These are phyloP conservation scores for Macrosiphum euphorbiae DNA, from an alignment of 2,888 invertebrate genomes.

Conservation along the genomic window DNA sequence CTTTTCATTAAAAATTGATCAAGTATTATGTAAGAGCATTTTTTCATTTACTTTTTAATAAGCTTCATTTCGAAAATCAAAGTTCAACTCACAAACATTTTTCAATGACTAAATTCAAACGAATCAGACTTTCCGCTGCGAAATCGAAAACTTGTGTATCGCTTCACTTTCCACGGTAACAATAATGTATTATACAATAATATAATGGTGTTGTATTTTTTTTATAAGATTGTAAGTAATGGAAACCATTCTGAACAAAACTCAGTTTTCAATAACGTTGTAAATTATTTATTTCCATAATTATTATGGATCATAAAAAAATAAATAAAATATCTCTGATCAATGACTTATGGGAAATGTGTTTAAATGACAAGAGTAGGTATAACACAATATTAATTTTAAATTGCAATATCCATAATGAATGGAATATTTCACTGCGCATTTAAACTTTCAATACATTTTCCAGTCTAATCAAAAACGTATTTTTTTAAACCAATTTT, in stretches of 20 bases:
- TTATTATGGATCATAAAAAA: neutral
- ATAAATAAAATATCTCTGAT: neutral
- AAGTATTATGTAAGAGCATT: neutral
- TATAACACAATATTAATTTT: neutral
- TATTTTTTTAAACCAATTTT: neutral
- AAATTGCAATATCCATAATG: neutral
- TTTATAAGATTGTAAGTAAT: neutral
- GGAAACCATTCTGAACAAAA: neutral
- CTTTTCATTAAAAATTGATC: neutral
- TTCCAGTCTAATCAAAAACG: neutral
- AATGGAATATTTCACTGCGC: neutral
- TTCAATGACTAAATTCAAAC: neutral
- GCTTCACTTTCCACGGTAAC: neutral
- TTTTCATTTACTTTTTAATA: neutral
- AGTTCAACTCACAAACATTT: neutral
- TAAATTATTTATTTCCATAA: neutral
- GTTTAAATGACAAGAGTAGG: neutral
- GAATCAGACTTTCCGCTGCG: neutral
- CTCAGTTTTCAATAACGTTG: neutral
- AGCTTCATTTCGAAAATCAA: neutral
- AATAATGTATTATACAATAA: neutral
- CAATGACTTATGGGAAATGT: neutral
- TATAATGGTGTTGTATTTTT: neutral
- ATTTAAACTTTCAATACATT: neutral
- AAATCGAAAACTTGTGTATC: neutral